phyloP scores from a whole-genome alignment of 2,888 invertebrate genomes.

The Chirona hameri region DNA sequence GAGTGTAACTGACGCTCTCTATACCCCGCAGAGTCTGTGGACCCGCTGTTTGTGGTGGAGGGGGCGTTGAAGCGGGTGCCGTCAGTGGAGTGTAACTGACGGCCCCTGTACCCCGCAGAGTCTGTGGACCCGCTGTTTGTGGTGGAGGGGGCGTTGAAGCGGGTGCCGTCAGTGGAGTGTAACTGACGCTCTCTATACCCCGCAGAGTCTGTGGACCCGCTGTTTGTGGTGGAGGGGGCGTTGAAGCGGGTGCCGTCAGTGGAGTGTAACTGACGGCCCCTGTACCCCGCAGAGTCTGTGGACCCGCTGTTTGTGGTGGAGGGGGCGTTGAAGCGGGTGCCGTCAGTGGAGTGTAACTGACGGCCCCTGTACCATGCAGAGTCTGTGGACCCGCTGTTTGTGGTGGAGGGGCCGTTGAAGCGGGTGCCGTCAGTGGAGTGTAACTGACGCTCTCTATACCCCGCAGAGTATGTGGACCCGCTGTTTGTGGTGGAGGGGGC shows the following conservation, averaged over 20 bases:
- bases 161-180: background rate
- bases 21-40: conserved; percentile 32
- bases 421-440: conserved; percentile 28
- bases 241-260: conserved; percentile 32
- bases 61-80: conserved; percentile 34
- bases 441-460: background rate
- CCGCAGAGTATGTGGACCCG: conserved; percentile 35
- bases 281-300: conserved; percentile 32
- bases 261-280: background rate
- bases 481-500: conserved; percentile 38
- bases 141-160: conserved; percentile 37
- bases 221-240: conserved; percentile 35
- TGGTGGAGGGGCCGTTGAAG: conserved; percentile 35
- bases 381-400: conserved; percentile 35
- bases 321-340: conserved; percentile 35
- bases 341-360: background rate
- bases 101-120: background rate
- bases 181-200: too few species aligned
- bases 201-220: conserved; percentile 35
- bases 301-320: conserved; percentile 38
- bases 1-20: background rate
- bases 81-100: background rate
- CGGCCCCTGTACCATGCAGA: background rate
- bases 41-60: conserved; percentile 35
- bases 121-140: conserved; percentile 38